Evolutionary conservation across 1,140 invertebrate genomes (phyloP).

Genomic region (Hylaeus anthracinus): DNA sequence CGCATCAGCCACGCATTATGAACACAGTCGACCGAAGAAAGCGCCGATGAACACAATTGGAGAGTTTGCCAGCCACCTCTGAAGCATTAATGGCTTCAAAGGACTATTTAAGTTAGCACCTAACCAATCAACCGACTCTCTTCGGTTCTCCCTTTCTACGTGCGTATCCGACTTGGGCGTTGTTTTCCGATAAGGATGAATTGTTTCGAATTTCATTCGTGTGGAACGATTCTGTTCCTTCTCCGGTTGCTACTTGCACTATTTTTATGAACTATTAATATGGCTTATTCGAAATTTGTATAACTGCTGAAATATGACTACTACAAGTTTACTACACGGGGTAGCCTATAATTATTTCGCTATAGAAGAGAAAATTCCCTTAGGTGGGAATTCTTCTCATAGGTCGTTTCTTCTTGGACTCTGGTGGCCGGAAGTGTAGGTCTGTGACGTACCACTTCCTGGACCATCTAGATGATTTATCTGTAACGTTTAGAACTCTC

Average conservation of each 20-base stretch:
- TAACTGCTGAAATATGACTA: too few relatives aligned
- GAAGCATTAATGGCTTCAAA: neutral
- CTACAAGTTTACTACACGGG: too few relatives aligned
- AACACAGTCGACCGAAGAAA: neutral
- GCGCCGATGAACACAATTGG: neutral
- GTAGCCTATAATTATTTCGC: too few relatives aligned
- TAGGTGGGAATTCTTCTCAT: too few relatives aligned
- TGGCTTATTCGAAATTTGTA: too few relatives aligned
- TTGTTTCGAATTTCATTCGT: neutral
- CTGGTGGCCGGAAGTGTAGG: neutral
- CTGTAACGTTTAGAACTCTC: neutral
- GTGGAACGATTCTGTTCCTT: neutral
- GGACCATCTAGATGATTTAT: constrained; percentile 8
- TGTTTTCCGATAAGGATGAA: constrained; percentile 4
- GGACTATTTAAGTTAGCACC: constrained; percentile 26
- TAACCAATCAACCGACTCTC: neutral
- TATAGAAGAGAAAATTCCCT: too few relatives aligned
- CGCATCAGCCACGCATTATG: neutral
- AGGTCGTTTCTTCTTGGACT: too few relatives aligned
- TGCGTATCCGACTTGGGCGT: neutral
- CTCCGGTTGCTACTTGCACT: too few relatives aligned
- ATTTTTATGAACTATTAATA: too few relatives aligned
- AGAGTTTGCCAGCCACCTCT: neutral
- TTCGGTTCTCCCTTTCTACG: neutral
- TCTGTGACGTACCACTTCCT: constrained; percentile 73